Percentiles rank a stretch among this genome's conserved stretches.
These are phyloP conservation scores for Aphaenogaster ashmeadi DNA, from an alignment of 1,140 invertebrate genomes.

Conservation along the genomic window DNA sequence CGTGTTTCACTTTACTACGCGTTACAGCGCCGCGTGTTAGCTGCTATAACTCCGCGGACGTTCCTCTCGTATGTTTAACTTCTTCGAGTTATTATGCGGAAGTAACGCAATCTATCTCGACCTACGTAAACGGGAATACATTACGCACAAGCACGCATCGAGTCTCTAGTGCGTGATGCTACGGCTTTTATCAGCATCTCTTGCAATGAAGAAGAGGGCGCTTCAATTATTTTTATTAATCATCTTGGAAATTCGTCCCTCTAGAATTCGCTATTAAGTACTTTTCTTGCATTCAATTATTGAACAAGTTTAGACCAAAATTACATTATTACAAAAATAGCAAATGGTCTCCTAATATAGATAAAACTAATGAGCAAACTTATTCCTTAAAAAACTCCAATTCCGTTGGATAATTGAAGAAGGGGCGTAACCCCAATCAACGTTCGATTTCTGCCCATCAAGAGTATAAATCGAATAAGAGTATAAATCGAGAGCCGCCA, in stretches of 20 bases:
- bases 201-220: not conserved
- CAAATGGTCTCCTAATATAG: too few relatives aligned
- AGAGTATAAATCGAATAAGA: not conserved
- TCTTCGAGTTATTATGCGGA: slow-evolving; percentile 63
- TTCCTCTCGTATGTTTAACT: slow-evolving; percentile 61
- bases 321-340: not conserved
- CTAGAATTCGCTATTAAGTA: not conserved
- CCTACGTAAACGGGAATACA: slow-evolving; percentile 57
- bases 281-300: not conserved
- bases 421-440: slow-evolving; percentile 13
- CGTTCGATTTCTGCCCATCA: slow-evolving; percentile 19
- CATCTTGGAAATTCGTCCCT: not conserved
- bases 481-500: slow-evolving; percentile 31
- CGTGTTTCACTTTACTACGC: slow-evolving; percentile 60
- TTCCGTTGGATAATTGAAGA: slow-evolving; percentile 11
- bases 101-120: slow-evolving; percentile 62
- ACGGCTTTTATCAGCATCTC: slow-evolving; percentile 38
- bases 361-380: not conserved
- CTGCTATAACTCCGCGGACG: slow-evolving; percentile 57
- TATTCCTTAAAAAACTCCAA: not conserved
- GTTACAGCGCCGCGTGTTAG: slow-evolving; percentile 50
- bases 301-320: not conserved
- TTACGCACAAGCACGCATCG: slow-evolving; percentile 58
- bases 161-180: slow-evolving; percentile 20
- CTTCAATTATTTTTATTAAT: slow-evolving; percentile 32